Percentiles rank a stretch among this genome's conserved stretches.
These are phyloP conservation scores for Ivindomyrus marchei DNA, from an alignment of 2,113 vertebrate species.

Conservation along the genomic window DNA sequence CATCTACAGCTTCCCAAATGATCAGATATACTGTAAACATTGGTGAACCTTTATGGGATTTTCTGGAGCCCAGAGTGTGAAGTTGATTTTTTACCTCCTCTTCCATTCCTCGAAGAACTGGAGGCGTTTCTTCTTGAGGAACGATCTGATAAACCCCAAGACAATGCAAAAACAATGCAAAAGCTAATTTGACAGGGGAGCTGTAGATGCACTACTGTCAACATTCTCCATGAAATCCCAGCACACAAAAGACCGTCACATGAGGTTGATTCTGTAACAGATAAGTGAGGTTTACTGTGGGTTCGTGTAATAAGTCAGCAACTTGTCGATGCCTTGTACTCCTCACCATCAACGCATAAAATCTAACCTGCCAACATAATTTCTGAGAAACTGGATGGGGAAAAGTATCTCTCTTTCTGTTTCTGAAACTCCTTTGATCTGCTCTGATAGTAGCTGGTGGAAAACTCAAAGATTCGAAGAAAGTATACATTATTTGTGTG, in stretches of 20 bases:
- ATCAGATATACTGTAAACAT: not conserved
- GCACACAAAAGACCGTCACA: not conserved
- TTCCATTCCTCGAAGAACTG: not conserved
- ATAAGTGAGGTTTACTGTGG: not conserved
- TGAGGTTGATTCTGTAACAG: not conserved
- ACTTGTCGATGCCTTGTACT: not conserved
- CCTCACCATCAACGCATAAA: not conserved
- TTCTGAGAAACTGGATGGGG: slow-evolving; percentile 16
- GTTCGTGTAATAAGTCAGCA: not conserved
- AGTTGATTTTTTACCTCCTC: not conserved
- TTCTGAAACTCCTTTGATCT: slow-evolving; percentile 13
- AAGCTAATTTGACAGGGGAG: not conserved
- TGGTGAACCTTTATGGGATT: not conserved
- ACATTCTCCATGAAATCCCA: not conserved
- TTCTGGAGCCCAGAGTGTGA: not conserved
- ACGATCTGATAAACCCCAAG: not conserved
- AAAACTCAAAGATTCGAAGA: not conserved
- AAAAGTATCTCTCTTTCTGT: slow-evolving; percentile 1
- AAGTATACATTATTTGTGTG: not conserved
- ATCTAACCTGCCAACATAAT: not conserved
- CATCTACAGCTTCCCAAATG: not conserved
- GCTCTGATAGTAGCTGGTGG: not conserved
- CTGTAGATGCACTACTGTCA: not conserved
- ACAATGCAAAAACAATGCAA: not conserved
- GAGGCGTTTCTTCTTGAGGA: not conserved